phyloP scores from a whole-genome alignment of 1,140 invertebrate species.

The Epicauta chinensis region DNA sequence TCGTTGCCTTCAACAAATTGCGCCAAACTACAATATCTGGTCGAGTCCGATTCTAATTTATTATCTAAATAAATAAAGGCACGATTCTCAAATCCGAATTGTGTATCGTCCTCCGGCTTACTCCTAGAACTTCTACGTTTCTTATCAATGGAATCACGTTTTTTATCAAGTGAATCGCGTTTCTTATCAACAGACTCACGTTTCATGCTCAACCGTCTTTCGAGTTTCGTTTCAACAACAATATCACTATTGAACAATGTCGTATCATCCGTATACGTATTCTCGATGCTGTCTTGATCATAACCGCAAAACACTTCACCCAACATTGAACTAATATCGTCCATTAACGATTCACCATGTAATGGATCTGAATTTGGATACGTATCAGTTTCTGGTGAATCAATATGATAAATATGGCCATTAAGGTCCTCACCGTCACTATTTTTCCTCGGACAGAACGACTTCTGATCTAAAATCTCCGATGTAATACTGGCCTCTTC shows the following conservation, averaged over 20 bases:
- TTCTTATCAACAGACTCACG: background rate
- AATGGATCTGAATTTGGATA: conserved; percentile 59
- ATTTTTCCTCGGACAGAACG: conserved; percentile 41
- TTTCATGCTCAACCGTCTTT: conserved; percentile 31
- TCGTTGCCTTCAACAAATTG: conserved; percentile 74
- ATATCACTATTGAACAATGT: conserved; percentile 56
- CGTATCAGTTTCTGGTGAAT: conserved; percentile 73
- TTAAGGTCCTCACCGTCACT: conserved; percentile 47
- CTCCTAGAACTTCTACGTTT: conserved; percentile 43
- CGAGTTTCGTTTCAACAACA: conserved; percentile 44
- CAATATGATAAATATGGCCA: conserved; percentile 66
- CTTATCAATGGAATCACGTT: conserved; percentile 39
- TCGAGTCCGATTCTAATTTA: conserved; percentile 46
- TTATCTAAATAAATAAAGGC: conserved; percentile 56
- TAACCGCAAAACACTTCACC: conserved; percentile 58
- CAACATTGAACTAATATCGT: conserved; percentile 68
- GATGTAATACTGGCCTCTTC: conserved; percentile 61
- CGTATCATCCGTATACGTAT: conserved; percentile 60
- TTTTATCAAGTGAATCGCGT: too few relatives aligned
- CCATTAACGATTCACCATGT: conserved; percentile 67
- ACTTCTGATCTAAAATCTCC: conserved; percentile 54
- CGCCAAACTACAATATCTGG: conserved; percentile 65
- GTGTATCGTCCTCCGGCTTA: conserved; percentile 47
- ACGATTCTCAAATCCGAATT: conserved; percentile 62
- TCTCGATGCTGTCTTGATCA: conserved; percentile 52